Evolutionary conservation across 2,113 vertebrate species (phyloP), one percentile per base, ranked within the genome.

Genomic region (Sterna hirundo): DNA sequence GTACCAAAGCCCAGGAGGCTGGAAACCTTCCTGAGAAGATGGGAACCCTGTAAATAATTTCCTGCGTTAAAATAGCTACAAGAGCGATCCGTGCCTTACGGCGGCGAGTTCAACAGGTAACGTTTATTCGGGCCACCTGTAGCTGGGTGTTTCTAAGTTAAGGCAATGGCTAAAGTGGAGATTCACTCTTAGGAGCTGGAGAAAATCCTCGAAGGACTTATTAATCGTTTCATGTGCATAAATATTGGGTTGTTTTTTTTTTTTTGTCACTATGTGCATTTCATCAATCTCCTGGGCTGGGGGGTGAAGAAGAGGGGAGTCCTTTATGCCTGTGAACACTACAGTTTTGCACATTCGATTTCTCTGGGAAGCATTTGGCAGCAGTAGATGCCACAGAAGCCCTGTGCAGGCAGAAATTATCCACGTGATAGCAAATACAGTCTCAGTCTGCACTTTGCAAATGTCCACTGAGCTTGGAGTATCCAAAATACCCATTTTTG

Each of bases 1-100:
- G 96, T 97, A 96, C 84, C 95, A 94, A 97, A 97, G 95, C 87
- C 83, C 93, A 52, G 92, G 77, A 97, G 94, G 91, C 70, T 97
- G 97, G 96, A 96, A 93, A 87, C 51, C 68, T 97, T 97, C 93
- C 89, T 17, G 27, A 87, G 95, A 77, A 93, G 96, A 94, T 64
- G 91, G 79, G 94, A 97, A 36, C 64, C 82, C 84, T 97, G 88
- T 95, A 88, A 97, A 90, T 95, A 8, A 97, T 97, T 97, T 97
- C 96, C 97, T 95, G 87, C 30, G 12, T 87, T 92, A 75, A 95
- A 97, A 87, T 72, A 94, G 93, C 92, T 82, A 54, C 82, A 65
- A 40, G 87, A 89, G 55, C 5, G 9, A 68, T 60, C 66, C 1
- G 6, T 65, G 77, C 83, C 79, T 89, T 60, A 46, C 7, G 25